These are phyloP conservation scores for Hipposideros armiger DNA, from an alignment of 2,113 vertebrate species.

Conservation along the genomic window DNA sequence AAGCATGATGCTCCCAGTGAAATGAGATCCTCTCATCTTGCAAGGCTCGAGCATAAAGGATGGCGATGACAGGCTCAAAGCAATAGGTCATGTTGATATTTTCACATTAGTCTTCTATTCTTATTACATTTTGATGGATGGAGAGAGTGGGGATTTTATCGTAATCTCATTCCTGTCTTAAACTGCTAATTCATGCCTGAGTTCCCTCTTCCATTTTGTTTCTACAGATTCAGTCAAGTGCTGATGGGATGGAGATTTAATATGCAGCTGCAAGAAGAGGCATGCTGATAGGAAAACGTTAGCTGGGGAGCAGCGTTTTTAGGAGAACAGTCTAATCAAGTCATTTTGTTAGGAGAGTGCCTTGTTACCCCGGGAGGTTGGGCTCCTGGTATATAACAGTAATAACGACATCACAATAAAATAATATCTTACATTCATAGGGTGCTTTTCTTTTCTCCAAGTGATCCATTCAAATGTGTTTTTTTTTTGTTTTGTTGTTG, in stretches of 20 bases:
- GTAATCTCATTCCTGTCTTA: slow-evolving; percentile 69
- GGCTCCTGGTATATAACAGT: not conserved
- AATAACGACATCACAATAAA: not conserved
- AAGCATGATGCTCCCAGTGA: rapidly evolving
- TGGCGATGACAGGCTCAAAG: not conserved
- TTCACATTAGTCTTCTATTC: slow-evolving; percentile 69
- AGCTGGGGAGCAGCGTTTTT: not conserved
- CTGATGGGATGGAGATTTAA: slow-evolving; percentile 81
- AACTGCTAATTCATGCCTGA: slow-evolving; percentile 80
- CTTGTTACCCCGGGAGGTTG: not conserved
- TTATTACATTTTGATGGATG: slow-evolving; percentile 75
- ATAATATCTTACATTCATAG: not conserved
- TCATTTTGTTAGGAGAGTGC: slow-evolving; percentile 1
- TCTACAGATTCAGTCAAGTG: slow-evolving; percentile 74
- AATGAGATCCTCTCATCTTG: not conserved
- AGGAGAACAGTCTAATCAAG: slow-evolving; percentile 61
- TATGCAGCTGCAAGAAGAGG: slow-evolving; percentile 60
- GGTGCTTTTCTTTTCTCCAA: slow-evolving; percentile 64
- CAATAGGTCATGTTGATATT: slow-evolving; percentile 50
- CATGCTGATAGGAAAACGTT: not conserved
- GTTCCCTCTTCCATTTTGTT: slow-evolving; percentile 77
- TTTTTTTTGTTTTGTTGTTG: not conserved
- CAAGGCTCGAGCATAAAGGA: not conserved
- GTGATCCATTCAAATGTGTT: slow-evolving; percentile 29
- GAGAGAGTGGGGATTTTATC: slow-evolving; percentile 64